Evolutionary conservation across 2,888 invertebrate species (phyloP), one percentile per base, ranked within the genome.

Genomic region (Drosophila tanythrix): DNA sequence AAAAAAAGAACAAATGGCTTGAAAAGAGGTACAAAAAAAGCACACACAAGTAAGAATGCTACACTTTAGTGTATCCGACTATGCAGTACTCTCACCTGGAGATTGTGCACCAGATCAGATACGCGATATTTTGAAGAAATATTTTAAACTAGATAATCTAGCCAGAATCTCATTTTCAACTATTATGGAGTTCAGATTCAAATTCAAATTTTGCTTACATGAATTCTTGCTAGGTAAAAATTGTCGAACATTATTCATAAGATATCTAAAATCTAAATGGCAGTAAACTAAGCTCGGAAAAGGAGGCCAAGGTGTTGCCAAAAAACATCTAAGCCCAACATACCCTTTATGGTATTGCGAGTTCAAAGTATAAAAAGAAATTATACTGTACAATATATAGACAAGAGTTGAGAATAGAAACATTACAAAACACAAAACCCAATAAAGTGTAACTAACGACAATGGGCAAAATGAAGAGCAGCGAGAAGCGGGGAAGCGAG

Each of bases 391-490:
- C 31, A 43, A 57, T 59, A 63, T 53, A 53, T 48, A 61, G 60
- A 35, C 59, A 60, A 53, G 70, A 81, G 79, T 68, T 80, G 66
- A 67, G 59, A 64, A 65, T 74, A 69, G 67, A 79, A 77, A 82
- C 83, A 84, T 83, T 80, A 77, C 77, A 79, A 72, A 79, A 71
- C 67, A 75, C 66, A 62, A 88, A 84, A 83, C 79, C 74, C 87
- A 88, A 88, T 88, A 88, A 88, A 87, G 74, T 84, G 87, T 87
- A 89, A 88, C 84, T 84, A 88, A 88, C 83, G 80, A 85, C 83
- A 83, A 77, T 77, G 72, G 72, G 65, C 62, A 69, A 64, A 74
- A 69, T 62, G 59, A 70, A 68, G 63, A 33, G 29, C 33, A 52
- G 5, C 38, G 51, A 51, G 33, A 43, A 15, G 21, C 38, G 7